These are phyloP conservation scores for Oscheius sp. DNA, from an alignment of 2,888 invertebrate genomes.

Conservation along the genomic window DNA sequence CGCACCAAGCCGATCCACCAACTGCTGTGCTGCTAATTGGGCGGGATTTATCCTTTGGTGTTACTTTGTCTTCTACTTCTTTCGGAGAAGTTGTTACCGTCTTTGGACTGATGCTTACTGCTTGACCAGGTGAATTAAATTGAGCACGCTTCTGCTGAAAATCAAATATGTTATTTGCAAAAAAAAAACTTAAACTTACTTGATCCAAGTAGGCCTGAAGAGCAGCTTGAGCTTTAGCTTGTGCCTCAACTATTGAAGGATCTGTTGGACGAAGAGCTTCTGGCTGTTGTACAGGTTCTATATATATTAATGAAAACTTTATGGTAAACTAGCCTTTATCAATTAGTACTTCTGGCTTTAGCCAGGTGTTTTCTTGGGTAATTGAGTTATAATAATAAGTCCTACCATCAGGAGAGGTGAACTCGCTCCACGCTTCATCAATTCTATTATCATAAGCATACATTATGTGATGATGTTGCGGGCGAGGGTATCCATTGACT, in stretches of 20 bases:
- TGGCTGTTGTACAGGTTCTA: not conserved
- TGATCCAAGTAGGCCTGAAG: constrained; percentile 44
- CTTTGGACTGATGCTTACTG: no score
- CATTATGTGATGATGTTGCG: no score
- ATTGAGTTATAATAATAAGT: constrained; percentile 90
- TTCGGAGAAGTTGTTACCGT: no score
- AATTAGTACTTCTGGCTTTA: constrained; percentile 87
- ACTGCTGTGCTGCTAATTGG: constrained; percentile 92
- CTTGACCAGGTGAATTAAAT: constrained; percentile 70
- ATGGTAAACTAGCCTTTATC: constrained; percentile 74
- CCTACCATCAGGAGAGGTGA: constrained; percentile 87
- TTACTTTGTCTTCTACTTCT: no score
- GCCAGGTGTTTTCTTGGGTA: constrained; percentile 92
- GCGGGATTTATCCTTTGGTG: constrained; percentile 82
- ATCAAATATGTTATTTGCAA: not conserved
- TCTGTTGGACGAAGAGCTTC: not conserved
- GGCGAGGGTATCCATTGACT: no score
- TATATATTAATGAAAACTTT: not conserved
- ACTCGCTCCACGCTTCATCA: constrained; percentile 84
- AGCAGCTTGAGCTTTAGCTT: constrained; percentile 47
- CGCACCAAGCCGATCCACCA: constrained; percentile 88
- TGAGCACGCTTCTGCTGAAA: not conserved
- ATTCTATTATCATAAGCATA: constrained; percentile 23
- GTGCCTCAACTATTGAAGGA: constrained; percentile 43
- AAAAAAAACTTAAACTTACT: not conserved